phyloP scores from a whole-genome alignment of 2,113 vertebrate species.

The Pseudorhombus dupliciocellatus region DNA sequence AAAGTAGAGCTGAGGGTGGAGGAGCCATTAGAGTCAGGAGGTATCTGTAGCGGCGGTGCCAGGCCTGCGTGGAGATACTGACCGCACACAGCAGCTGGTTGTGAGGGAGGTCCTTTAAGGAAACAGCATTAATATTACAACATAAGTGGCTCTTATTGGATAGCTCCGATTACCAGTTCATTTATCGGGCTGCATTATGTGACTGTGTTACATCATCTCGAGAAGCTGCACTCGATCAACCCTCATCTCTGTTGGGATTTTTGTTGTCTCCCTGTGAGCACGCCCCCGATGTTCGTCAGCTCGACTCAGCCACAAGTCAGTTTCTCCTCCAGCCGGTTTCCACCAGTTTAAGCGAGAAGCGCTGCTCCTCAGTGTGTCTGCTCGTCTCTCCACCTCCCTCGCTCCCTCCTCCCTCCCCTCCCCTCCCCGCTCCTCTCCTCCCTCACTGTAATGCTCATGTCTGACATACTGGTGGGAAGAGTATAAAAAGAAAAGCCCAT shows the following conservation, averaged over 20 bases:
- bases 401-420: background rate
- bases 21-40: background rate
- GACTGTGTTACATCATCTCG: background rate
- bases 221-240: background rate
- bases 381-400: background rate
- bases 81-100: background rate
- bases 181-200: too few relatives aligned
- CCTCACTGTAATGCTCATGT: conserved; percentile 16
- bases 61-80: background rate
- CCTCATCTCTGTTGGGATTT: background rate
- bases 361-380: conserved; percentile 12
- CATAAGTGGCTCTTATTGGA: background rate
- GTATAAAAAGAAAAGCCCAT: background rate
- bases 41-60: background rate
- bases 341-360: conserved; percentile 62
- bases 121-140: background rate
- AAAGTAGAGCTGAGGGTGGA: background rate
- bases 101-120: background rate
- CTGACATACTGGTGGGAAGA: background rate
- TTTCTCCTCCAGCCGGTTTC: conserved; percentile 68
- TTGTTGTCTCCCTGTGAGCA: background rate
- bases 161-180: background rate
- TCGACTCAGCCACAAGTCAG: conserved; percentile 51
- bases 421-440: background rate
- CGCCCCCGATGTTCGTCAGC: conserved; percentile 22